Conservation (phyloP, 2,797 vertebrate species). For the Crocidura indochinensis region DNA sequence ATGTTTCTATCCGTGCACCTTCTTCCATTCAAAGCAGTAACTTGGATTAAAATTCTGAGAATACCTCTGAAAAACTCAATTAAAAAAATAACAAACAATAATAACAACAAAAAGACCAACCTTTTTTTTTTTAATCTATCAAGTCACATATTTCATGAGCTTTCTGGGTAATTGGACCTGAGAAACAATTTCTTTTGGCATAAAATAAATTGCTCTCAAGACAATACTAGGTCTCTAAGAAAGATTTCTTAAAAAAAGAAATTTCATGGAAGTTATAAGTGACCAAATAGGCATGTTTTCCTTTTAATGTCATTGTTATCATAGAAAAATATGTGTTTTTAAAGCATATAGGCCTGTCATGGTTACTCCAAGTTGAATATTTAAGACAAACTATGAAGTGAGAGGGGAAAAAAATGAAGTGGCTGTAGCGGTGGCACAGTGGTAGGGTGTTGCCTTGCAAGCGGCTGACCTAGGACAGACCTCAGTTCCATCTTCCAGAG, state of each 20-base stretch:
- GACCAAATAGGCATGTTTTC: slow-evolving; percentile 53
- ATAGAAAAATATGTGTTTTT: slow-evolving; percentile 54
- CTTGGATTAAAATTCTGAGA: slow-evolving; percentile 66
- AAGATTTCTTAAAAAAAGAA: slow-evolving; percentile 68
- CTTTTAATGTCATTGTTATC: slow-evolving; percentile 51
- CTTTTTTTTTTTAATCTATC: slow-evolving; percentile 58
- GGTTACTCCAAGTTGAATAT: slow-evolving; percentile 25
- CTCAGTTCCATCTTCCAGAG: too few relatives aligned
- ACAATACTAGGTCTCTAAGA: slow-evolving; percentile 74
- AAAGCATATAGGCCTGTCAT: slow-evolving; percentile 43
- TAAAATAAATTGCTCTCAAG: slow-evolving; percentile 39
- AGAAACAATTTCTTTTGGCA: slow-evolving; percentile 70
- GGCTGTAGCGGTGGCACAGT: too few relatives aligned
- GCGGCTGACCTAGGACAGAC: too few relatives aligned
- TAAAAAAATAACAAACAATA: slow-evolving; percentile 33
- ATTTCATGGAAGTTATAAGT: slow-evolving; percentile 62
- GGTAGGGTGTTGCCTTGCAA: too few relatives aligned
- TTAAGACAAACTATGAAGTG: slow-evolving; percentile 37
- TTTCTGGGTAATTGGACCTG: slow-evolving; percentile 66
- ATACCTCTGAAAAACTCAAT: slow-evolving; percentile 64
- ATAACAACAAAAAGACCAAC: not conserved
- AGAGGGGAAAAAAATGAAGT: slow-evolving; percentile 31
- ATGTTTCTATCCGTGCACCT: not conserved
- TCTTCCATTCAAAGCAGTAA: slow-evolving; percentile 58
- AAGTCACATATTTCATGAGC: slow-evolving; percentile 67